Evolutionary conservation across 2,888 invertebrate genomes (phyloP).

Genomic region (Pollenia amentaria): DNA sequence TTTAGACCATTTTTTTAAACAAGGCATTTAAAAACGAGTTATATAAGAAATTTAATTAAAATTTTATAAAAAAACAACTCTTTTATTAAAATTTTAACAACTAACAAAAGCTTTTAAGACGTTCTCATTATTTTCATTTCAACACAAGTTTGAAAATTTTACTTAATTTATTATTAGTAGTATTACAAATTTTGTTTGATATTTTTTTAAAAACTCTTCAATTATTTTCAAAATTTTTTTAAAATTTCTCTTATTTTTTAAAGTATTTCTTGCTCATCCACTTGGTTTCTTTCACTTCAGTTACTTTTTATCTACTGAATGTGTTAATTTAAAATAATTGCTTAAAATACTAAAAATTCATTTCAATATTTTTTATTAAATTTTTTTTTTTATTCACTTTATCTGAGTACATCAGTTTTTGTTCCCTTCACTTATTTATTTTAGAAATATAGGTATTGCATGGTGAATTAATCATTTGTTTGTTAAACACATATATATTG

Average conservation of each 20-base stretch:
- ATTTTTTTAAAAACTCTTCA: background rate
- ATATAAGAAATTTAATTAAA: too few species aligned
- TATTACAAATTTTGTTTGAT: background rate
- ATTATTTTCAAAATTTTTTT: conserved; percentile 25
- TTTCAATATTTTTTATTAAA: conserved; percentile 56
- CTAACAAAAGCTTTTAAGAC: too few species aligned
- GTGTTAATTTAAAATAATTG: conserved; percentile 76
- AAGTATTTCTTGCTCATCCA: conserved; percentile 22
- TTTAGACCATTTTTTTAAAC: too few species aligned
- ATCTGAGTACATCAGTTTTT: conserved; percentile 46
- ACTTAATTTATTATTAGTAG: background rate
- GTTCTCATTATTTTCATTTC: background rate
- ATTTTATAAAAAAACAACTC: too few species aligned
- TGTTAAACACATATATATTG: conserved; percentile 30
- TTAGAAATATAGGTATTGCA: background rate
- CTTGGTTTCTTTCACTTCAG: conserved; percentile 65
- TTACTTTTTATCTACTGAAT: conserved; percentile 75
- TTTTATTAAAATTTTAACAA: too few species aligned
- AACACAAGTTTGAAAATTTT: background rate
- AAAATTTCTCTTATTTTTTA: conserved; percentile 3
- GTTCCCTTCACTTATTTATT: conserved; percentile 34
- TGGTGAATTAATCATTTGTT: conserved; percentile 28
- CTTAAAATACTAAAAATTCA: conserved; percentile 72
- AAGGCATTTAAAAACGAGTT: too few species aligned
- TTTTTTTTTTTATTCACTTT: conserved; percentile 24